A percentile compares a stretch with the other conserved stretches of the same genome.
Evolutionary conservation across 2,888 invertebrate genomes (phyloP).

Genomic region (Luffia ferchaultella): DNA sequence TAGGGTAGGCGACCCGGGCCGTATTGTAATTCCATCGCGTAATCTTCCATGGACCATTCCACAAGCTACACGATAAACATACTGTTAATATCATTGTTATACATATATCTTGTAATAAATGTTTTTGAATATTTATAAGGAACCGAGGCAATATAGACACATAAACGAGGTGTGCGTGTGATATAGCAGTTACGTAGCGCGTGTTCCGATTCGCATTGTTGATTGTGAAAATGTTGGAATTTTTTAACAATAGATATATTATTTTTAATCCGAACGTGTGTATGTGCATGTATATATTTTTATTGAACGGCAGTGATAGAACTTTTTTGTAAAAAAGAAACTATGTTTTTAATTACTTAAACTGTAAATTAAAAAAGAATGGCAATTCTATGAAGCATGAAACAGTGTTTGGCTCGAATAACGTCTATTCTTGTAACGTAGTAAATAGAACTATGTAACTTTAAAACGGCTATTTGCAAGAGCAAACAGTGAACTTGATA

Average conservation of each 20-base stretch:
- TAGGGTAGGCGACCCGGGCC: neutral
- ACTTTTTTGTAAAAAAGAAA: too few species aligned
- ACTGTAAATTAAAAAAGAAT: too few species aligned
- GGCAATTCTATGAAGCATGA: neutral
- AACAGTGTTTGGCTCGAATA: too few species aligned
- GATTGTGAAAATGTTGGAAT: neutral
- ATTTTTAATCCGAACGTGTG: neutral
- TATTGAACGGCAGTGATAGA: too few species aligned
- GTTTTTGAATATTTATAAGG: neutral
- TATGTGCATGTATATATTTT: too few species aligned
- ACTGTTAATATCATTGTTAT: neutral
- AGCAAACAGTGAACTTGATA: too few species aligned
- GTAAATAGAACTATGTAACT: too few species aligned
- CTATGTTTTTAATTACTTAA: too few species aligned
- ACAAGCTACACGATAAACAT: neutral
- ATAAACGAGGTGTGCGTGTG: neutral
- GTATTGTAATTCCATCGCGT: neutral
- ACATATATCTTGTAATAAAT: neutral
- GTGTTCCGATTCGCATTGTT: neutral
- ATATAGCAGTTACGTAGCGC: neutral
- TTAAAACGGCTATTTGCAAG: too few species aligned
- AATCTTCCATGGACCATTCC: neutral
- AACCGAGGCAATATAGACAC: neutral
- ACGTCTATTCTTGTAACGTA: too few species aligned
- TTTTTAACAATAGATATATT: neutral